A percentile compares a stretch with the other conserved stretches of the same genome.
These are phyloP conservation scores for Pseudolycoriella hygida DNA, from an alignment of 2,888 invertebrate genomes.

Conservation along the genomic window DNA sequence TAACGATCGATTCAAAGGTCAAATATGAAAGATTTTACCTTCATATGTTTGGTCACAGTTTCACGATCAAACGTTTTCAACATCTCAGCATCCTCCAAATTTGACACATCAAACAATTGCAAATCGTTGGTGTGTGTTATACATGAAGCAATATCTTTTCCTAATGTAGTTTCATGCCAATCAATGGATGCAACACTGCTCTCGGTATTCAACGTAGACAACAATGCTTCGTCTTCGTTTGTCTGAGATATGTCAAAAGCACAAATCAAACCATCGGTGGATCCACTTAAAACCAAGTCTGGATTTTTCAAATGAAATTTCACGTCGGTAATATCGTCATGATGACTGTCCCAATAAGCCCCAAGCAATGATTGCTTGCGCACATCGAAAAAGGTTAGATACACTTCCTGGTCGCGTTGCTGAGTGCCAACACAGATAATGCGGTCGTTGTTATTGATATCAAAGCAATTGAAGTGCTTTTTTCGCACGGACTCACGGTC, in stretches of 20 bases:
- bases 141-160: constrained; percentile 29
- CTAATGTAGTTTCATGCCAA: constrained; percentile 32
- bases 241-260: constrained; percentile 56
- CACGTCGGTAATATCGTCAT: constrained; percentile 60
- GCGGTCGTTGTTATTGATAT: constrained; percentile 49
- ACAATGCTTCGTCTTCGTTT: constrained; percentile 64
- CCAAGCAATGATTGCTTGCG: constrained; percentile 45
- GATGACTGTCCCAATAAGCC: constrained; percentile 69
- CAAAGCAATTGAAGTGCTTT: constrained; percentile 41
- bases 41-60: constrained; percentile 38
- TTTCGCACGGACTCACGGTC: not conserved
- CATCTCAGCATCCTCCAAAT: constrained; percentile 29
- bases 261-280: constrained; percentile 73
- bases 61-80: constrained; percentile 13
- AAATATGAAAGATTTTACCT: constrained; percentile 17
- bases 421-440: constrained; percentile 62
- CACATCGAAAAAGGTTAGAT: constrained; percentile 57
- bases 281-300: constrained; percentile 53
- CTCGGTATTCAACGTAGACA: constrained; percentile 58
- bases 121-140: constrained; percentile 54
- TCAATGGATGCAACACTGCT: constrained; percentile 49
- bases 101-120: constrained; percentile 46
- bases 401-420: constrained; percentile 32
- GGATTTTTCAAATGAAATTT: constrained; percentile 51
- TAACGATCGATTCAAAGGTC: constrained; percentile 15